Evolutionary conservation across 2,113 vertebrate species (phyloP), one percentile per base, ranked within the genome.

Genomic region (Lamprotornis superbus): DNA sequence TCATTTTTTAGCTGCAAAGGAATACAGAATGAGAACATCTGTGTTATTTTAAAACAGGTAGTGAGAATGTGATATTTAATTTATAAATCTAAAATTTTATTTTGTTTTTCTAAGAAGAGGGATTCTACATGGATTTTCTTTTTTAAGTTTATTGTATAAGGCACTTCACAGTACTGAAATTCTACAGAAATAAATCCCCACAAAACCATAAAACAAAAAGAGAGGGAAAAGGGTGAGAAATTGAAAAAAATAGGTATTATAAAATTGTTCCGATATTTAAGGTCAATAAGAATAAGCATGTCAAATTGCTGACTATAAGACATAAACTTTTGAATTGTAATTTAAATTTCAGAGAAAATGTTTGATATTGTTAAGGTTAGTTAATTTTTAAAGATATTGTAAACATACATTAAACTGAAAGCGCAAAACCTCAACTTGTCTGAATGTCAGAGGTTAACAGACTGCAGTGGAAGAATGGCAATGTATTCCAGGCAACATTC

Each of bases 161-260:
- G 2, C 9, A 53, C 21, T 22, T 79, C 11, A 63, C 8, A 49
- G 13, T 70, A 42, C 15, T 71, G 14, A 22, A 60, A 61, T 70
- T 56, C 12, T 65, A 53, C 35, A 47, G 23, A 59, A 74, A 55
- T 28, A 49, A 35, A 18, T 5, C 4, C 15, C 28, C 10, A 60
- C 7, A 37, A 71, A 65, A 12, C 1, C 19, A 40, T 73, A 46
- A 47, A 88, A 40, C 1, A 50, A 63, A 84, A 63, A 42, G 7
- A 37, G 11, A 30, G 7, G 25, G 9, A 74, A 78, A 69, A 25
- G 7, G 47, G 21, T 20, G 6, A 53, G 6, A 56, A 82, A 61
- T 27, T 2, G 12, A 11, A 23, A 3, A 28, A 24, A 61, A 3
- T 16, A 30, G 7, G 1, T 9, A 50, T 33, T 35, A n/a, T n/a